Evolutionary conservation across 2,797 vertebrate genomes (phyloP), one percentile per base, ranked within the genome.

Genomic region (Lophura swinhoii): DNA sequence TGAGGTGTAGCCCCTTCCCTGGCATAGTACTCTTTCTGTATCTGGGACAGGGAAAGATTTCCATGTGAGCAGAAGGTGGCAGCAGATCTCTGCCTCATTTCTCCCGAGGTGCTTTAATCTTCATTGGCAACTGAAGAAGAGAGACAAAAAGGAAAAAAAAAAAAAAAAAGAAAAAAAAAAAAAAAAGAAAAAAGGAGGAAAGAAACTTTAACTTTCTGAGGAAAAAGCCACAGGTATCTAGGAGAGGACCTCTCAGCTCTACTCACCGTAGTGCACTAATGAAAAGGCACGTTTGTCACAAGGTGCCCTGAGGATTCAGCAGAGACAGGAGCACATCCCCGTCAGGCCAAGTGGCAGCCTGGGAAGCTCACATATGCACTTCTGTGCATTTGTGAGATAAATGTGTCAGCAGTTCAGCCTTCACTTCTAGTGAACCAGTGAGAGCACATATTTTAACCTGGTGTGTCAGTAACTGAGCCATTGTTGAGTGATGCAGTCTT

Each of bases 31-130:
- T 16, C 14, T 28, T 64, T 81, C 39, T 20, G 46, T 2, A 13
- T 1, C 37, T 29, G 11, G 20, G 49, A n/a, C 11, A 5, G 4
- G 46, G 48, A 72, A 91, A 17, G 46, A 56, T 78, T 83, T 92
- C 55, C 16, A 24, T 67, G 29, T 9, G 41, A 53, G 91, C 97
- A 94, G 94, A 81, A 94, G 97, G 91, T 96, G 97, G 96, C 94
- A 97, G 96, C 76, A 97, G 73, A 87, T 55, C 77, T 86, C 95
- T 63, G 91, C 43, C 64, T 86, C 71, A 64, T 76, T 84, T 76
- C 79, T 88, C 35, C 31, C 18, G 75, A 74, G 22, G 22, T 18
- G 15, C 7, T n/a, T 21, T 35, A 53, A 37, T 37, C 4, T 24
- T 46, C 28, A 5, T 3, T 7, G 75, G 28, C 16, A 23, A 10